These are phyloP conservation scores for Drosophila ficusphila DNA, from an alignment of 1,140 invertebrate species.

Conservation along the genomic window DNA sequence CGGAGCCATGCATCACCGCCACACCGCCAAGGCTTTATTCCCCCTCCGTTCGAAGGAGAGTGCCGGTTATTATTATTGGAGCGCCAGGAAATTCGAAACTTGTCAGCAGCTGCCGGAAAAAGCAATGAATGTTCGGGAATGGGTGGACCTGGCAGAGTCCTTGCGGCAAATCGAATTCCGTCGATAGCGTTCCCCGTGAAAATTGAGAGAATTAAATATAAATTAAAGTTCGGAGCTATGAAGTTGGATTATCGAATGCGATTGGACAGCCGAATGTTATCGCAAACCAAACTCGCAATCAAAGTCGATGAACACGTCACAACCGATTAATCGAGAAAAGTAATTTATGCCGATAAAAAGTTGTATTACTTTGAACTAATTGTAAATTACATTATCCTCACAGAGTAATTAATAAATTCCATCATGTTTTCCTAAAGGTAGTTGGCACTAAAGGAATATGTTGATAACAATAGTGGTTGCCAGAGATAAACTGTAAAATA, in stretches of 20 bases:
- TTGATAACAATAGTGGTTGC: neutral
- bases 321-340: neutral
- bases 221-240: conserved; percentile 11
- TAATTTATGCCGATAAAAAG: neutral
- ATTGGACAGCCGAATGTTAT: neutral
- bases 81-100: conserved; percentile 77
- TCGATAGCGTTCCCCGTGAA: conserved; percentile 50
- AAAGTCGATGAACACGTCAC: conserved; percentile 5
- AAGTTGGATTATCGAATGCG: neutral
- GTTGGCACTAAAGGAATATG: neutral
- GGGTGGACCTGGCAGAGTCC: conserved; percentile 4
- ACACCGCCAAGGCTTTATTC: too few relatives aligned
- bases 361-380: neutral
- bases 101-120: conserved; percentile 54
- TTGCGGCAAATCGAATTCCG: conserved; percentile 68
- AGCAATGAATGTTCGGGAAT: conserved; percentile 13
- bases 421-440: neutral
- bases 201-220: conserved; percentile 15
- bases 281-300: too few relatives aligned
- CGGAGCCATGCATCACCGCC: conserved; percentile 9
- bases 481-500: conserved; percentile 9
- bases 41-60: conserved; percentile 8
- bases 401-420: neutral
- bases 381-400: neutral
- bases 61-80: conserved; percentile 54